Percentiles rank a stretch among this genome's conserved stretches.
Conservation (phyloP, 2,888 invertebrate species). For the Orgyia antiqua region DNA sequence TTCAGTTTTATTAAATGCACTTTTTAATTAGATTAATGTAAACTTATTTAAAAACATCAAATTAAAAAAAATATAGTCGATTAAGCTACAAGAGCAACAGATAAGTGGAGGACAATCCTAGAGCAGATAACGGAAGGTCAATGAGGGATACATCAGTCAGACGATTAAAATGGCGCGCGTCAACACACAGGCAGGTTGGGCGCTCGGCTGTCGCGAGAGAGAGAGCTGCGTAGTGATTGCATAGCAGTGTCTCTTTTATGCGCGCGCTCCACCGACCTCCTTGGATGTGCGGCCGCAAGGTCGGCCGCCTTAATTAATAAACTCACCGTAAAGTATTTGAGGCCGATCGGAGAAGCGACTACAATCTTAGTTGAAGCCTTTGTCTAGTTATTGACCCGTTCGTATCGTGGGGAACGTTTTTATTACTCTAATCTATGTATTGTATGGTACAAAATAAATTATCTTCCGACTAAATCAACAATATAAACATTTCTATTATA, state of each 20-base stretch:
- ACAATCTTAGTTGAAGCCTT: conserved; percentile 68
- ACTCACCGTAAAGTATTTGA: conserved; percentile 77
- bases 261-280: conserved; percentile 65
- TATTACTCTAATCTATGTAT: conserved; percentile 38
- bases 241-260: conserved; percentile 46
- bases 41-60: too few relatives aligned
- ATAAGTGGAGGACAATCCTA: conserved; percentile 50
- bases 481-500: conserved; percentile 15
- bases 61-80: too few relatives aligned
- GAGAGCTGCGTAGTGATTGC: conserved; percentile 21
- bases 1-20: conserved; percentile 23
- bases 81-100: too few relatives aligned
- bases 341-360: conserved; percentile 71
- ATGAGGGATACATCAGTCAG: conserved; percentile 67
- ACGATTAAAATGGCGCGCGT: conserved; percentile 52
- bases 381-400: conserved; percentile 74
- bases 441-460: conserved; percentile 15
- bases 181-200: conserved; percentile 46
- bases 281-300: conserved; percentile 76
- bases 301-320: conserved; percentile 78
- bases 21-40: too few relatives aligned
- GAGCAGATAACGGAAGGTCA: conserved; percentile 74
- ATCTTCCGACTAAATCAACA: conserved; percentile 20
- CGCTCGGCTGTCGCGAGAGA: conserved; percentile 20
- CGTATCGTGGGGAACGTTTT: conserved; percentile 43